A percentile compares a stretch with the other conserved stretches of the same genome.
Conservation (phyloP, 1,140 invertebrate genomes). For the Drosophila watanabei region DNA sequence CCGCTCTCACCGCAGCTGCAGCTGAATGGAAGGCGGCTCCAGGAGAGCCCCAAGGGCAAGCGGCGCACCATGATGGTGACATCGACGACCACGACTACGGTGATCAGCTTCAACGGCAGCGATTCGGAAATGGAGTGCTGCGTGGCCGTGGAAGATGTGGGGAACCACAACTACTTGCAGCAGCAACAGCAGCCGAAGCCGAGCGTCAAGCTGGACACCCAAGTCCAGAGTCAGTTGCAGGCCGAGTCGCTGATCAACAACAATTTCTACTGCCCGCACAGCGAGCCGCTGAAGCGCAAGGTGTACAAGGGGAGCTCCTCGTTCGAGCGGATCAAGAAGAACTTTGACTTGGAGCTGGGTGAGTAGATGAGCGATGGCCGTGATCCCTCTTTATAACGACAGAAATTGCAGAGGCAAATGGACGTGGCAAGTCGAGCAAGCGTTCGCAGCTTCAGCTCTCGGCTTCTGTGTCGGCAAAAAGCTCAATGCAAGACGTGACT, state of each 20-base stretch:
- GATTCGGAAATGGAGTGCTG: constrained; percentile 71
- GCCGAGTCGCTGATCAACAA: constrained; percentile 54
- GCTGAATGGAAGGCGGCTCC: constrained; percentile 63
- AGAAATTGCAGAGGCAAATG: constrained; percentile 64
- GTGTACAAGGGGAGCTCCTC: constrained; percentile 87
- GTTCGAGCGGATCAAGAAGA: constrained; percentile 85
- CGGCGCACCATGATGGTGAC: constrained; percentile 35
- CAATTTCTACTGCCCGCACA: constrained; percentile 88
- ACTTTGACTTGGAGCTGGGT: constrained; percentile 85
- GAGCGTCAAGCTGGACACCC: constrained; percentile 3
- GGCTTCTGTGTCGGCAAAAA: constrained; percentile 69
- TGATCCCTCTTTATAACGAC: constrained; percentile 5
- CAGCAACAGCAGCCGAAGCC: constrained; percentile 14
- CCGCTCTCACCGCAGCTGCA: constrained; percentile 77
- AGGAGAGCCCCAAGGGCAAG: constrained; percentile 53
- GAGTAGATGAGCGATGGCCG: constrained; percentile 7
- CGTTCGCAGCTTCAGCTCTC: constrained; percentile 60
- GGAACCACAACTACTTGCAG: constrained; percentile 75
- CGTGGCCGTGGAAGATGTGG: constrained; percentile 59
- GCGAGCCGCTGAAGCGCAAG: constrained; percentile 90
- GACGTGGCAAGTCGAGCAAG: constrained; percentile 61
- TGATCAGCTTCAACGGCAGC: constrained; percentile 53
- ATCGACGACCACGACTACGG: constrained; percentile 37
- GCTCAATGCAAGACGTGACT: constrained; percentile 72
- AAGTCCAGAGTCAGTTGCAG: constrained; percentile 12